Conservation (phyloP, 2,797 vertebrate genomes). For the Tamandua tetradactyla region DNA sequence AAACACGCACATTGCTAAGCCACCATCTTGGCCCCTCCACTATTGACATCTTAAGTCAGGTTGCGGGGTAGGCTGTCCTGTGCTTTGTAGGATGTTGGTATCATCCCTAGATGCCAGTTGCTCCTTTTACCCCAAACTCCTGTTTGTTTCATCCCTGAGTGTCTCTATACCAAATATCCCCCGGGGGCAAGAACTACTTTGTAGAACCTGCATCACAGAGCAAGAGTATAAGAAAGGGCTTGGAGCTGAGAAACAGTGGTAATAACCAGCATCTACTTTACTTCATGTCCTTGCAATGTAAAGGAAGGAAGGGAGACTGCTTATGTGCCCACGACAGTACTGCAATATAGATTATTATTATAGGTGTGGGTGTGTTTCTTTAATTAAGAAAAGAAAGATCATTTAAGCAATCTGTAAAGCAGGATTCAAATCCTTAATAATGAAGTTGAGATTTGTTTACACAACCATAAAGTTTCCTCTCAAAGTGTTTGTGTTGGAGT, state of each 20-base stretch:
- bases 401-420: not conserved
- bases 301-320: not conserved
- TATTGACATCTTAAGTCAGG: too few relatives aligned
- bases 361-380: not conserved
- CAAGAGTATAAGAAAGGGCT: not conserved
- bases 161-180: not conserved
- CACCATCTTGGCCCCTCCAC: too few relatives aligned
- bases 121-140: not conserved
- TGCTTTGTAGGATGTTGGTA: conserved; percentile 3
- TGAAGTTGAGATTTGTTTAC: not conserved
- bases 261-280: not conserved
- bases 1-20: too few relatives aligned
- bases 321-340: not conserved
- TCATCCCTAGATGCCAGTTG: not conserved
- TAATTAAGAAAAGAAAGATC: conserved; percentile 1
- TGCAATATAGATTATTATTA: not conserved
- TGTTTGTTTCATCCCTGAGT: not conserved
- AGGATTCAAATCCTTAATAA: not conserved
- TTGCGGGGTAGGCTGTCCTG: not conserved
- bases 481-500: not conserved
- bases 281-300: not conserved
- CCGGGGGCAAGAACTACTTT: not conserved
- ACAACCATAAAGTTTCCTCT: not conserved
- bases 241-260: not conserved
- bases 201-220: not conserved